These are phyloP conservation scores for Camponotus vicinus DNA, from an alignment of 1,140 invertebrate species.

Conservation along the genomic window DNA sequence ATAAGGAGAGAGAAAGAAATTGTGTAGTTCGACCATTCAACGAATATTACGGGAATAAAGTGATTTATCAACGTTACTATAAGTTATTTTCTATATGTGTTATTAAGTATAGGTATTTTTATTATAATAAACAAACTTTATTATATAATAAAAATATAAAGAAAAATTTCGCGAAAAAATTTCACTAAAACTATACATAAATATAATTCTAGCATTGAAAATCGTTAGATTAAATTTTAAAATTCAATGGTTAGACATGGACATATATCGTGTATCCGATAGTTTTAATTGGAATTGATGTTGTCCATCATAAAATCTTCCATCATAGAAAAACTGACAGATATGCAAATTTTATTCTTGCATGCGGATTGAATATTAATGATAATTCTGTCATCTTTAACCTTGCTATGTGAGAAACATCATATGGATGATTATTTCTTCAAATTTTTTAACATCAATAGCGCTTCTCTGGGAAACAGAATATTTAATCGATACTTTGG, in stretches of 20 bases:
- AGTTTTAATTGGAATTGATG: slow-evolving; percentile 44
- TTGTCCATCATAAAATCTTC: slow-evolving; percentile 16
- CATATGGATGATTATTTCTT: slow-evolving; percentile 27
- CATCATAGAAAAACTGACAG: slow-evolving; percentile 31
- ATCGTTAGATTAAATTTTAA: slow-evolving; percentile 31
- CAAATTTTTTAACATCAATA: not conserved
- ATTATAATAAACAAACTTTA: not conserved
- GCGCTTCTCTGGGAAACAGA: slow-evolving; percentile 22
- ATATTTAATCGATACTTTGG: slow-evolving; percentile 36
- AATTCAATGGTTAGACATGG: not conserved
- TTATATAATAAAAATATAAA: too few species aligned
- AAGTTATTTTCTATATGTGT: too few species aligned
- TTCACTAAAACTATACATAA: not conserved
- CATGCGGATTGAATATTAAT: slow-evolving; percentile 60
- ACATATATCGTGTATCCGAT: slow-evolving; percentile 2
- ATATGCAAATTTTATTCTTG: slow-evolving; percentile 42
- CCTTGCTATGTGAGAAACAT: slow-evolving; percentile 37
- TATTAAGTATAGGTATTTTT: not conserved
- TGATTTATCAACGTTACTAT: slow-evolving; percentile 7
- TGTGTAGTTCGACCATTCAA: slow-evolving; percentile 10
- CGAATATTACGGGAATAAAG: not conserved
- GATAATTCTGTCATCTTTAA: slow-evolving; percentile 52
- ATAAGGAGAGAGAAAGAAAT: not conserved
- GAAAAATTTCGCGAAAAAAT: not conserved
- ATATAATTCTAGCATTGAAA: not conserved